phyloP scores from a whole-genome alignment of 2,113 vertebrate species.

The Labeo rohita region DNA sequence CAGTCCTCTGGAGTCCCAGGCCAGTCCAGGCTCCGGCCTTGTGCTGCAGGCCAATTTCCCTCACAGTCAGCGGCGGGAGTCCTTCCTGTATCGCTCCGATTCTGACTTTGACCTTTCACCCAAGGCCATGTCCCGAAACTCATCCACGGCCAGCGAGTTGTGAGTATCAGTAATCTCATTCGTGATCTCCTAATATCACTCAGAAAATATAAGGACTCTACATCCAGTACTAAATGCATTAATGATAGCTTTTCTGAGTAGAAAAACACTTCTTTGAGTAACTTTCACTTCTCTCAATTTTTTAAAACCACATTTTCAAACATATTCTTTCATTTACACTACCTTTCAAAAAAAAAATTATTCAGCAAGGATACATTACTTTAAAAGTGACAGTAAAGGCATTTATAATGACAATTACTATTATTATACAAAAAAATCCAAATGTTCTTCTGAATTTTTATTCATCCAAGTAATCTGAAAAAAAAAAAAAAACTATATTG shows the following conservation, averaged over 20 bases:
- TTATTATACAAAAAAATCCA: too few species aligned
- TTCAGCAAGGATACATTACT: too few species aligned
- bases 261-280: too few species aligned
- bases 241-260: background rate
- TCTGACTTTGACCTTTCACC: conserved; percentile 92
- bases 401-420: background rate
- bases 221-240: background rate
- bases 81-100: conserved; percentile 93
- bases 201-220: background rate
- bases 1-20: conserved; percentile 80
- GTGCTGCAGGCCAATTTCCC: conserved; percentile 80
- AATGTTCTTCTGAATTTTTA: background rate
- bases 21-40: conserved; percentile 80
- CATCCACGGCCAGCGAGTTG: conserved; percentile 88
- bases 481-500: background rate
- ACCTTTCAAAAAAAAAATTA: too few species aligned
- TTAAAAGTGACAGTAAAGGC: background rate
- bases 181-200: background rate
- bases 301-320: background rate
- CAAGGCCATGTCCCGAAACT: conserved; percentile 87
- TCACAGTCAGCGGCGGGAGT: conserved; percentile 88
- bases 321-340: too few species aligned
- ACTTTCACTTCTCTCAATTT: background rate
- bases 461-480: background rate
- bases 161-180: conserved; percentile 71